A percentile compares a stretch with the other conserved stretches of the same genome.
These are phyloP conservation scores for Rhynchopsitta pachyrhyncha DNA, from an alignment of 2,113 vertebrate species.

Conservation along the genomic window DNA sequence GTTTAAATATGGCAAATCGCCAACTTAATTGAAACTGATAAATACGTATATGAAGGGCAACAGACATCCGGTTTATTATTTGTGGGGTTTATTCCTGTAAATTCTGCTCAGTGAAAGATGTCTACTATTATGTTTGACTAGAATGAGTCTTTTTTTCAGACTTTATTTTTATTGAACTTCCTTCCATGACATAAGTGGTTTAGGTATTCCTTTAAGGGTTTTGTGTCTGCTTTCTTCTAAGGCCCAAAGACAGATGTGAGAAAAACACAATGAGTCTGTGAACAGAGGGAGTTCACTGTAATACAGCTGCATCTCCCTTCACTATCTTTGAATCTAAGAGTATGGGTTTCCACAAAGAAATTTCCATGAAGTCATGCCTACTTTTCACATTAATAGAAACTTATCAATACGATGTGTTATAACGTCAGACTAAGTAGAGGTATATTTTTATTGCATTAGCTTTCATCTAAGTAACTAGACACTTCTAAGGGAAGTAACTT, in stretches of 20 bases:
- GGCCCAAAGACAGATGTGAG: background rate
- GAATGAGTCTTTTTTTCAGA: background rate
- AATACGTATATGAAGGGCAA: conserved; percentile 7
- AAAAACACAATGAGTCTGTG: background rate
- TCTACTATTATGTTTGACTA: background rate
- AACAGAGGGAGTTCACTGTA: background rate
- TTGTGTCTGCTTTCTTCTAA: background rate
- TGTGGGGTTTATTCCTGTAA: background rate
- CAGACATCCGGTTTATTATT: background rate
- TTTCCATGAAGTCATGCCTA: background rate
- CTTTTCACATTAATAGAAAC: background rate
- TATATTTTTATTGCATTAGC: background rate
- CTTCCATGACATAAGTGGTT: background rate
- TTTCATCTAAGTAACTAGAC: background rate
- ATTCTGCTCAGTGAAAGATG: background rate
- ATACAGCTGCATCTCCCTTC: background rate
- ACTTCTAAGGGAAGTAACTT: background rate
- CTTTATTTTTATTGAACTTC: background rate
- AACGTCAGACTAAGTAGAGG: background rate
- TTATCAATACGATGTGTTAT: background rate
- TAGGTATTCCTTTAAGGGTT: background rate
- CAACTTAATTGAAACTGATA: conserved; percentile 16
- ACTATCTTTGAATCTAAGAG: background rate
- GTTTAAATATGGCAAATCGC: conserved; percentile 17
- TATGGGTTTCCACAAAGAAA: background rate